A percentile compares a stretch with the other conserved stretches of the same genome.
Evolutionary conservation across 2,797 vertebrate species (phyloP).

Genomic region (Macropodus opercularis): DNA sequence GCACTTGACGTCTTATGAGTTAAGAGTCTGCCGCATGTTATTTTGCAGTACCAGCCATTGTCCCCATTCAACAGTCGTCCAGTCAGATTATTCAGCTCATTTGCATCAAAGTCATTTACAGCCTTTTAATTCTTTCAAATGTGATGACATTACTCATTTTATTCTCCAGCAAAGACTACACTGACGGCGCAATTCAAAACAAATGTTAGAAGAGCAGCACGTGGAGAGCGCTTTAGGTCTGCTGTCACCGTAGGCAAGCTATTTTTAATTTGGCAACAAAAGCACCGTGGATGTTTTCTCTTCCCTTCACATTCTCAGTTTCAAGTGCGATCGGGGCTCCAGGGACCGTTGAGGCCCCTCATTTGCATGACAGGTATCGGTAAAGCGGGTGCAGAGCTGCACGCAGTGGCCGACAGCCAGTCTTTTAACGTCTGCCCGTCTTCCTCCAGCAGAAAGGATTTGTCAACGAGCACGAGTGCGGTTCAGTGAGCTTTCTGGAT

Average conservation of each 20-base stretch:
- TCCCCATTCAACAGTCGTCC: constrained; percentile 20
- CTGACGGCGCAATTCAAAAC: constrained; percentile 55
- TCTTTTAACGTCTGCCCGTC: constrained; percentile 39
- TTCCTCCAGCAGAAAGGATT: constrained; percentile 33
- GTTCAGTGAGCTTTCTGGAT: constrained; percentile 21
- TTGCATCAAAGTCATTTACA: constrained; percentile 46
- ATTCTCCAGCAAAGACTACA: constrained; percentile 2
- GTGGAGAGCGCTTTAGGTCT: constrained; percentile 49
- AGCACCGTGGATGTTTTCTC: constrained; percentile 29
- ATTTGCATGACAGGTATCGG: constrained; percentile 70
- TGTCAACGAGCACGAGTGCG: constrained; percentile 30
- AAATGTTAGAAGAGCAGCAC: constrained; percentile 50
- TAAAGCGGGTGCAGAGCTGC: constrained; percentile 49
- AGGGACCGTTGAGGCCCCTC: constrained; percentile 51
- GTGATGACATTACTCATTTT: constrained; percentile 43
- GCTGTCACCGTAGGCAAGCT: constrained; percentile 69
- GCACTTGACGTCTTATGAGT: constrained; percentile 4
- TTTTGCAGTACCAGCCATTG: too few relatives aligned
- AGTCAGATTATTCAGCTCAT: constrained; percentile 43
- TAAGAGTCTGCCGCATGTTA: constrained; percentile 15
- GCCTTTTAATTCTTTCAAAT: constrained; percentile 56
- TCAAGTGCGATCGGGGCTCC: constrained; percentile 47
- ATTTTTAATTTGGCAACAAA: constrained; percentile 77
- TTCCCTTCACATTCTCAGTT: constrained; percentile 41
- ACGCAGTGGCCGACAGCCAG: constrained; percentile 31